A percentile compares a stretch with the other conserved stretches of the same genome.
These are phyloP conservation scores for Ophraella communa DNA, from an alignment of 2,888 invertebrate genomes.

Conservation along the genomic window DNA sequence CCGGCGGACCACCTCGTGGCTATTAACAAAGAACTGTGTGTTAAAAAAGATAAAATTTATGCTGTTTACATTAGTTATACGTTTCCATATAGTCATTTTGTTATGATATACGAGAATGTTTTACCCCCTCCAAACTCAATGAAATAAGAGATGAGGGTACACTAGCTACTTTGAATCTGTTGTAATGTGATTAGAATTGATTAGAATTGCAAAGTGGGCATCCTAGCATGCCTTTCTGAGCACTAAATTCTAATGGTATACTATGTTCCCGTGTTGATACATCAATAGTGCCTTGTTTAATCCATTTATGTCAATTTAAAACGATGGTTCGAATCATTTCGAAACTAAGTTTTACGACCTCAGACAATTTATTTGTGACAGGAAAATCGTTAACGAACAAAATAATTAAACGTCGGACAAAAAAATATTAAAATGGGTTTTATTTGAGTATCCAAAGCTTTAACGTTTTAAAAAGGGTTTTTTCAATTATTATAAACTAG, in stretches of 20 bases:
- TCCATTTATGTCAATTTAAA: not conserved
- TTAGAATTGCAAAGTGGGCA: conserved; percentile 2
- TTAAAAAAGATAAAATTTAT: no score
- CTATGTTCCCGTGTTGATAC: not conserved
- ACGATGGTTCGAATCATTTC: not conserved
- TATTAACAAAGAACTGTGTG: no score
- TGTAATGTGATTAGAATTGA: conserved; percentile 5
- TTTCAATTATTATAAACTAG: no score
- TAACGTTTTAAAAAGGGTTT: no score
- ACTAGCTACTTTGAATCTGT: not conserved
- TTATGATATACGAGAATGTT: not conserved
- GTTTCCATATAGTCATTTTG: not conserved
- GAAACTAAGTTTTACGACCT: not conserved
- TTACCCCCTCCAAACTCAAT: not conserved
- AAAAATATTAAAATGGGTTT: no score
- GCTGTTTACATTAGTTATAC: not conserved
- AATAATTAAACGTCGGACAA: no score
- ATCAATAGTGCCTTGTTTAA: not conserved
- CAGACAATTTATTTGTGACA: not conserved
- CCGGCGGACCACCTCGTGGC: no score
- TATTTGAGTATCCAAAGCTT: no score
- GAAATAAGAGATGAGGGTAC: not conserved
- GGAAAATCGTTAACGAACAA: not conserved
- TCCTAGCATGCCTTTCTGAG: conserved; percentile 5
- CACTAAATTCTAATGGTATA: not conserved